Evolutionary conservation across 2,888 invertebrate genomes (phyloP).

Genomic region (Pharmacophagus antenor): DNA sequence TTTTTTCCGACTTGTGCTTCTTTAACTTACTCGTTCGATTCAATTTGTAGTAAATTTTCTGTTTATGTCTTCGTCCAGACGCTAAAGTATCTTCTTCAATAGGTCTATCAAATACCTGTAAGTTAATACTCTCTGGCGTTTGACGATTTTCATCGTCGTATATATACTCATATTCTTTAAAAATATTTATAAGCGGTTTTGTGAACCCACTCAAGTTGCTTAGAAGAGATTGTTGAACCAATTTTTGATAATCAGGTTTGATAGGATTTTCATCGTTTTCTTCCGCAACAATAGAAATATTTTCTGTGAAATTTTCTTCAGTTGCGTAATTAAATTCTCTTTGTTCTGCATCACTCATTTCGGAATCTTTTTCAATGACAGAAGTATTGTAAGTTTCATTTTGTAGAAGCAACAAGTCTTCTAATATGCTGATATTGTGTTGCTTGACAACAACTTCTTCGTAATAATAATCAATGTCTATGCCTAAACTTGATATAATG

Average conservation of each 20-base stretch:
- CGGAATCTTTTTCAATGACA: slow-evolving; percentile 1
- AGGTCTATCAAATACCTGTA: too few species aligned
- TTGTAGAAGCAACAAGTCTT: not conserved
- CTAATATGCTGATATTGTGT: slow-evolving; percentile 4
- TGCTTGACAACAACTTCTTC: slow-evolving; percentile 16
- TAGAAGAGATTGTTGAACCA: not conserved
- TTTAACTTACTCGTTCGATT: slow-evolving; percentile 22
- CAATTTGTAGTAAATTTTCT: not conserved
- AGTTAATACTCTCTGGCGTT: not conserved
- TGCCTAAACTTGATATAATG: slow-evolving; percentile 34
- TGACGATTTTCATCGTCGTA: slow-evolving; percentile 18
- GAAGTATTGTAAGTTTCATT: slow-evolving; percentile 4
- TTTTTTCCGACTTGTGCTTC: slow-evolving; percentile 36
- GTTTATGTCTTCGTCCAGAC: slow-evolving; percentile 7
- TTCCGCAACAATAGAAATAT: not conserved
- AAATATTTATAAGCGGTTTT: slow-evolving; percentile 7
- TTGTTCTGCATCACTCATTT: not conserved
- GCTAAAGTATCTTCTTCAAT: not conserved
- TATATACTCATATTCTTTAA: slow-evolving; percentile 20
- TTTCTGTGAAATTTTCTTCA: not conserved
- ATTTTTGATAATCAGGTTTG: slow-evolving; percentile 10
- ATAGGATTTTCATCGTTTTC: not conserved
- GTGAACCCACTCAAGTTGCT: not conserved
- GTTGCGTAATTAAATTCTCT: slow-evolving; percentile 1
- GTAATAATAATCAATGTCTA: slow-evolving; percentile 48